Base-by-base conservation (phyloP, 2,797 vertebrate species). In the Ceyx erithaca region DNA sequence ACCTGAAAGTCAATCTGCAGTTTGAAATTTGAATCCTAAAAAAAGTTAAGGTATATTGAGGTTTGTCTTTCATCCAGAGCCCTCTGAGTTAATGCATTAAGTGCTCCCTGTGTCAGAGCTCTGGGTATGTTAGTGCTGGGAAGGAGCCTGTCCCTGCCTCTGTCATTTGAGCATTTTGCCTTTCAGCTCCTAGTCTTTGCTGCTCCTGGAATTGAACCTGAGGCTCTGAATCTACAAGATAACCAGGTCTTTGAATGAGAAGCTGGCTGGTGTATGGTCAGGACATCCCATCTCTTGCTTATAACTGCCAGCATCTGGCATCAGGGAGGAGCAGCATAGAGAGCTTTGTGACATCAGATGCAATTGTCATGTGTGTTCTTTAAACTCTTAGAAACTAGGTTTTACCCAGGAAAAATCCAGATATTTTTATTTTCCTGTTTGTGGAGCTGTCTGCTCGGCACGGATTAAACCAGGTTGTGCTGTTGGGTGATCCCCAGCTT, bases 401-500 rank as follows among this genome's bases (percentile, higher is more conserved):
- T 84, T 84, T 64, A 73, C 31, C 2, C 10, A 40, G 30, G 14
- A 16, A 63, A 37, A 43, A 78, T 71, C 30, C 13, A 58, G 23
- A 1, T 37, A 35, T 76, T 80, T 85, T 48, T n/a, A n/a, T n/a
- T n/a, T 26, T 21, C 21, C 21, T 70, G 3, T 30, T 51, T 82
- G 33, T 43, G 12, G 1, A 63, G 4, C 15, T 30, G 7, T 17
- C 14, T 72, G 52, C 17, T 80, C 58, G 37, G 30, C 0, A 0
- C 30, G 59, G 40, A 84, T 10, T 55, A 13, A 62, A 49, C 30
- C 18, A n/a, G 0, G 40, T 69, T 48, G 49, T 54, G 17, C 33
- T 67, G 52, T 10, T 49, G 48, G 22, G 26, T 37, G 25, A 48
- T 69, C 14, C 12, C 19, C 46, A 37, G n/a, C 9, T 37, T n/a